Base-by-base conservation (phyloP, 2,888 invertebrate genomes). In the Orchesellides sinensis region DNA sequence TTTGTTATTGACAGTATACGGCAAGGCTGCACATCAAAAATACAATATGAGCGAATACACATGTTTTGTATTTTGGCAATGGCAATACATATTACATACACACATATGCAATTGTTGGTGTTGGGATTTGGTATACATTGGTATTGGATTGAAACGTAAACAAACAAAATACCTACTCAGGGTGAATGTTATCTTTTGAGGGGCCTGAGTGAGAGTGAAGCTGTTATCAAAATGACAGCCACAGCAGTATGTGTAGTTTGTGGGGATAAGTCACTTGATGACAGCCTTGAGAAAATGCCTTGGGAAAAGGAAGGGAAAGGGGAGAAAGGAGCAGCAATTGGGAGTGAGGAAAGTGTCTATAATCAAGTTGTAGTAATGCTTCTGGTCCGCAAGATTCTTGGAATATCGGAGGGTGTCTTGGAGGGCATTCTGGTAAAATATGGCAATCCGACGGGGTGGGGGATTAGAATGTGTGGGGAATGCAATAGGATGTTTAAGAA, bases 371-470 rank as follows among this genome's bases (percentile, higher is more conserved):
- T 29, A n/a, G 63, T 40, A 10, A 23, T 63, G 10, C 19, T 63
- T 1, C 40, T 63, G 0, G 63, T 63, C 23, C 63, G 63, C n/a
- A 63, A 63, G 6, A 63, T 63, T 12, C 14, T 63, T 1, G 23
- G 40, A 8, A 2, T 63, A 10, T 40, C 63, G 2, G 5, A 19
- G 1, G 1, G 23, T 6, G 10, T 40, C 2, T 8, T 63, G 8
- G 40, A 63, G 40, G 2, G 21, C 23, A 23, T 63, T 2, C 40
- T 63, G 3, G 1, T 19, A 6, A 23, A 63, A 2, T n/a, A n/a
- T 21, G 63, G 63, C 17, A 23, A 40, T 40, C 63, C 63, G 8
- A 21, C 40, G 3, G 27, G n/a, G 8, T 63, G 63, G 63, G 63
- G 63, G 1, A 12, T 63, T 0, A 63, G 21, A 35, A 21, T 63